Conservation (phyloP, 2,113 vertebrate genomes). For the Cyanocitta stelleri region DNA sequence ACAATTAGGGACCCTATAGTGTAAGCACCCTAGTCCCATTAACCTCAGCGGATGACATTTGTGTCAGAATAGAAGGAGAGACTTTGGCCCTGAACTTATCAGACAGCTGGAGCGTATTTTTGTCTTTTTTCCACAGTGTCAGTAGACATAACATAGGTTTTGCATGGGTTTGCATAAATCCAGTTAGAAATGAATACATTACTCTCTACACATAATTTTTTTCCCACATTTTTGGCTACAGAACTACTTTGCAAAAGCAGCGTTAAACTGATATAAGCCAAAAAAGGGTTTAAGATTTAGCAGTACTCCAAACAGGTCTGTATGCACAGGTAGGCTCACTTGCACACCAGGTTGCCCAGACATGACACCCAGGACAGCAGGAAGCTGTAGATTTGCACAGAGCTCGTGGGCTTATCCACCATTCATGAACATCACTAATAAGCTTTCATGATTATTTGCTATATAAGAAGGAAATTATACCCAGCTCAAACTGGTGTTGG, state of each 20-base stretch:
- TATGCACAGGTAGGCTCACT: neutral
- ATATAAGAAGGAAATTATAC: neutral
- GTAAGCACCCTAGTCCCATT: neutral
- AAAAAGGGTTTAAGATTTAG: neutral
- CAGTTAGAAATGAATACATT: neutral
- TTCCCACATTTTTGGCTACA: neutral
- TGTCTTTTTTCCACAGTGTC: neutral
- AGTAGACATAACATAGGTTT: slow-evolving; percentile 37
- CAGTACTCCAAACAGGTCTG: neutral
- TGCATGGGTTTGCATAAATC: neutral
- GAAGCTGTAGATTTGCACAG: neutral
- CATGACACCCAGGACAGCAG: neutral
- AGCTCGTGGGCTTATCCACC: neutral
- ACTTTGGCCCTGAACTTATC: slow-evolving; percentile 7
- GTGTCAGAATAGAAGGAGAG: neutral
- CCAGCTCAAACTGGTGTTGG: neutral
- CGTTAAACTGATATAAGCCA: neutral
- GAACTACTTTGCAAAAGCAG: neutral
- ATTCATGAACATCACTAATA: neutral
- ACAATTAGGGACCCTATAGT: neutral
- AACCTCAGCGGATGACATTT: slow-evolving; percentile 11
- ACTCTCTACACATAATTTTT: neutral
- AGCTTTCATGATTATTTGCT: neutral
- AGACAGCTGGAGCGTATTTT: slow-evolving; percentile 28
- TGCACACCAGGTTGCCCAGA: neutral